These are phyloP conservation scores for Microtus oregoni DNA, from an alignment of 2,113 vertebrate genomes.

Conservation along the genomic window DNA sequence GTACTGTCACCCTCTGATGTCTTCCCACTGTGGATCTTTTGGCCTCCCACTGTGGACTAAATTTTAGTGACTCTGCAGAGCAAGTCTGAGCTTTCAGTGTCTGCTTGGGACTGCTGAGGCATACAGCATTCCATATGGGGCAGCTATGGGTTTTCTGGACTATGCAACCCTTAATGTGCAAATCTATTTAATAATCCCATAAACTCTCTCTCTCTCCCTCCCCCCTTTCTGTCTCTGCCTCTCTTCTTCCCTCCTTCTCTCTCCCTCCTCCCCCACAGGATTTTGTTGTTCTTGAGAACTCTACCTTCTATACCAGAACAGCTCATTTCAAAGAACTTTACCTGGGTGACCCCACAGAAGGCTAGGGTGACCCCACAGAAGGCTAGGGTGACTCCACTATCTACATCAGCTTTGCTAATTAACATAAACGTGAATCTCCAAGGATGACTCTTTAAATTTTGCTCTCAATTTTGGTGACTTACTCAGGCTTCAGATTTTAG, in stretches of 20 bases:
- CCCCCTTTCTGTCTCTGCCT: too few species aligned
- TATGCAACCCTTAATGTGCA: neutral
- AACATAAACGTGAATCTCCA: neutral
- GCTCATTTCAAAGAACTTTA: neutral
- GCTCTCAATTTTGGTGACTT: neutral
- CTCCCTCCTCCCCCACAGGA: too few species aligned
- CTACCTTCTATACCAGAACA: neutral
- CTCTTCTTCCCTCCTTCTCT: too few species aligned
- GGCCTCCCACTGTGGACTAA: neutral
- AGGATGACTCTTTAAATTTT: conserved; percentile 26
- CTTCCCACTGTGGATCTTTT: neutral
- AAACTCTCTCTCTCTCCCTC: too few species aligned
- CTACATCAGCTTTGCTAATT: neutral
- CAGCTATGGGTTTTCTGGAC: neutral
- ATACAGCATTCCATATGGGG: neutral
- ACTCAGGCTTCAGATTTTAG: neutral
- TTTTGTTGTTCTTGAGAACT: neutral
- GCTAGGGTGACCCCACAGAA: neutral
- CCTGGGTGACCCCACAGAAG: neutral
- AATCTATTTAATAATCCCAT: neutral
- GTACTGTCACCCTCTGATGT: neutral
- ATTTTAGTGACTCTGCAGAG: neutral
- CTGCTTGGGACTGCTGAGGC: neutral
- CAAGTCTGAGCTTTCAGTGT: neutral
- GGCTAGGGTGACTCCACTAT: neutral